Evolutionary conservation across 2,888 invertebrate genomes (phyloP).

Genomic region (Argyra leucocephala): DNA sequence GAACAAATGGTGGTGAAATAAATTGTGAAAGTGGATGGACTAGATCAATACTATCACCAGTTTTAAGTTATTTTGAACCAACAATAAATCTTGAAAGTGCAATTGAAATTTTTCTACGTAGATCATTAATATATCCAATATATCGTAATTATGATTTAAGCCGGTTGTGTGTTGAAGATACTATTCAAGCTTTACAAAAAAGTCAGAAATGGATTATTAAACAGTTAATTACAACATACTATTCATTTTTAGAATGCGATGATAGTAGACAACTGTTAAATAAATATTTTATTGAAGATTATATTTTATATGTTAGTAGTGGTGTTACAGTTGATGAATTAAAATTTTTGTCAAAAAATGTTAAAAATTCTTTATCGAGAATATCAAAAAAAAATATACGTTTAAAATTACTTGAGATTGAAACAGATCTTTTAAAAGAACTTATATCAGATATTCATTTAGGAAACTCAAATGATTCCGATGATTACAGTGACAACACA

Average conservation of each 20-base stretch:
- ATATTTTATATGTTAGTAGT: conserved; percentile 32
- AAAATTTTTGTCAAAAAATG: conserved; percentile 33
- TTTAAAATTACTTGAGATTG: conserved; percentile 34
- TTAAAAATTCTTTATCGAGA: conserved; percentile 35
- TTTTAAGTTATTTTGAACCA: conserved; percentile 36
- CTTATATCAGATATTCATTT: conserved; percentile 36
- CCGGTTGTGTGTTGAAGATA: conserved; percentile 34
- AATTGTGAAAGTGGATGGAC: conserved; percentile 41
- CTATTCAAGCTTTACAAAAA: conserved; percentile 34
- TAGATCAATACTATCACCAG: conserved; percentile 35
- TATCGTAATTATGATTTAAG: conserved; percentile 39
- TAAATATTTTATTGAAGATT: conserved; percentile 35
- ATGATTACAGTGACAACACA: conserved; percentile 19
- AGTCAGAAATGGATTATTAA: conserved; percentile 36
- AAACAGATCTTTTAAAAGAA: conserved; percentile 37
- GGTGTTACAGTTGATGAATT: conserved; percentile 28
- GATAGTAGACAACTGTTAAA: conserved; percentile 32
- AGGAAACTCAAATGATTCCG: conserved; percentile 23
- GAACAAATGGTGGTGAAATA: conserved; percentile 35
- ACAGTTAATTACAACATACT: conserved; percentile 34
- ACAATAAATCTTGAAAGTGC: conserved; percentile 33
- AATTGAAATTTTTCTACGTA: conserved; percentile 36
- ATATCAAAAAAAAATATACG: conserved; percentile 34
- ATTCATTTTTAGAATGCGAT: conserved; percentile 29
- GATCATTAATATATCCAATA: conserved; percentile 37